phyloP scores from a whole-genome alignment of 23 tunicate species.

The Oikopleura vanhoeffeni region DNA sequence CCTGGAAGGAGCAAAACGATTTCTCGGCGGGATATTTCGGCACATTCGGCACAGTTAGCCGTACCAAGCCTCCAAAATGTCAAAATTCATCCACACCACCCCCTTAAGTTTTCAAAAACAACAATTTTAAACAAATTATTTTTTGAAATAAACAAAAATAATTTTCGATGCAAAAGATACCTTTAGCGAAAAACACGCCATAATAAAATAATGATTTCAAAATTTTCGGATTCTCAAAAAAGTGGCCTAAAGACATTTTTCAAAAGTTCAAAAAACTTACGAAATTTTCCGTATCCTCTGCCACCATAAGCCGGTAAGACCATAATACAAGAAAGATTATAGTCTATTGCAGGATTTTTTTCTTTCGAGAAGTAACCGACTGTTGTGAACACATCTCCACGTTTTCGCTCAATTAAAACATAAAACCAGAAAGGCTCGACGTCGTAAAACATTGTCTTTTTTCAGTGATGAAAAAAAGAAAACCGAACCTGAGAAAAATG shows the following conservation, averaged over 20 bases:
- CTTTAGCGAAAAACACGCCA: not conserved
- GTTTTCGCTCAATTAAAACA: conserved; percentile 55
- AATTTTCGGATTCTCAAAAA: not conserved
- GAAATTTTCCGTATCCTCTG: conserved; percentile 36
- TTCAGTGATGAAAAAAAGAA: too few species aligned
- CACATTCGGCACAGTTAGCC: too few species aligned
- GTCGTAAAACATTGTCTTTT: conserved; percentile 59
- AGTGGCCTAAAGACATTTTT: not conserved
- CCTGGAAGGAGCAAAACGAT: too few species aligned
- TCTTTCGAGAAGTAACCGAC: conserved; percentile 94
- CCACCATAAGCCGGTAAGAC: conserved; percentile 82
- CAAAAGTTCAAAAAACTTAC: not conserved
- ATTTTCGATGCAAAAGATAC: too few species aligned
- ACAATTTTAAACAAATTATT: too few species aligned
- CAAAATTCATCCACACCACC: too few species aligned
- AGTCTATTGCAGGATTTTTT: conserved; percentile 64
- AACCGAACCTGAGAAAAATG: too few species aligned
- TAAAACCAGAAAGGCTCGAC: conserved; percentile 83
- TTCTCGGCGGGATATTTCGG: too few species aligned
- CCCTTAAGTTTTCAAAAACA: too few species aligned
- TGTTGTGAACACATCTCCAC: conserved; percentile 46
- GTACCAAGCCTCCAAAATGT: too few species aligned
- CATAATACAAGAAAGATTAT: conserved; percentile 83
- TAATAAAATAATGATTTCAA: not conserved
- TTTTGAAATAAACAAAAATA: too few species aligned